Base-by-base conservation (phyloP, 2,888 invertebrate genomes). In the Tachina fera region DNA sequence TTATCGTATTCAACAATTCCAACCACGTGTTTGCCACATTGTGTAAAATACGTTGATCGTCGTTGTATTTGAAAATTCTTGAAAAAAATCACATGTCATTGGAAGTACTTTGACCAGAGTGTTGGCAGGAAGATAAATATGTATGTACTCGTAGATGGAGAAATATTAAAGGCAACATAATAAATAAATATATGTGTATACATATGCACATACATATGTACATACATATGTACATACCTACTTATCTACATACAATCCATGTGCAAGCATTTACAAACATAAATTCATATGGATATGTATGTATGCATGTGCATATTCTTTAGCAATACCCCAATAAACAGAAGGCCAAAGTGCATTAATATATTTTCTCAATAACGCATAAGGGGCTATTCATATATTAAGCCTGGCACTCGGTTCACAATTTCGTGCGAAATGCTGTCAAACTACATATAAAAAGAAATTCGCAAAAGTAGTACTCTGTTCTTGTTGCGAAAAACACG, bases 1-100 rank as follows among this genome's bases (percentile, higher is more conserved):
- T 70, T 45, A 45, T 22, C 19, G 70, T 58, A 86, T 82, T 86
- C 71, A 86, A 8, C 51, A 82, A 86, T 86, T 83, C 80, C 13
- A 80, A 86, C 79, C 86, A 86, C 86, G 86, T 86, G 86, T 83
- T 83, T 68, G 63, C 77, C 86, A 86, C 68, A 86, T 83, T 83
- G 71, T 74, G 79, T 77, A 56, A 49, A 82, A 71, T 51, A 60
- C 56, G 58, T 60, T 58, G 51, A 43, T 16, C 6, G 45, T 60
- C 16, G 22, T 76, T 75, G 39, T 10, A 41, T 63, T 79, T 45
- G n/a, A 75, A 71, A 65, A 63, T 39, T 45, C 60, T 61, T 31
- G n/a, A 31, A 39, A 22, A 39, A 70, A 68, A 31, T 78, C 79
- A 72, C 63, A 84, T 76, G 58, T 49, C 70, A 31, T 75, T 71